Conservation (phyloP, 2,113 vertebrate genomes). For the Salvelinus fontinalis region DNA sequence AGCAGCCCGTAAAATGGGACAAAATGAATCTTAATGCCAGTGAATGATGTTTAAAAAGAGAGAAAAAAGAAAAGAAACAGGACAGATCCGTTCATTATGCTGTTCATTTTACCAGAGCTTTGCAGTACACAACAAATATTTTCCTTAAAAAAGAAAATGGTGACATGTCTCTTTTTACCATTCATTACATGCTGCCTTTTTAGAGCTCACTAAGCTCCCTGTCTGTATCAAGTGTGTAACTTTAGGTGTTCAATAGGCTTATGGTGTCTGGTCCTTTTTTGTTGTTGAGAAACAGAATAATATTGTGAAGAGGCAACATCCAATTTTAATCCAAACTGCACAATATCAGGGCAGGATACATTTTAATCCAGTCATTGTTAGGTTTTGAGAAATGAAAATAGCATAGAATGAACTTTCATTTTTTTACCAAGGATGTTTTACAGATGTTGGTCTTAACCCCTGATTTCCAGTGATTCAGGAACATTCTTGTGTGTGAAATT, state of each 20-base stretch:
- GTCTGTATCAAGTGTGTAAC: slow-evolving; percentile 47
- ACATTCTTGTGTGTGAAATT: background rate
- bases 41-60: slow-evolving; percentile 69
- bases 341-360: slow-evolving; percentile 12
- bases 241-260: slow-evolving; percentile 44
- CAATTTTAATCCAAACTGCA: slow-evolving; percentile 26
- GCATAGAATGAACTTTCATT: slow-evolving; percentile 9
- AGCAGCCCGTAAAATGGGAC: slow-evolving; percentile 45
- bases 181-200: slow-evolving; percentile 34
- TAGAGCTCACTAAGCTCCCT: slow-evolving; percentile 31
- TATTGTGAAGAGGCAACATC: slow-evolving; percentile 41
- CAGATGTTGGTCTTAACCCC: slow-evolving; percentile 13
- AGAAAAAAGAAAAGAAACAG: background rate
- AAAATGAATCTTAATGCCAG: slow-evolving; percentile 39
- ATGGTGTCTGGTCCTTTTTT: slow-evolving; percentile 33
- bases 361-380: slow-evolving; percentile 10
- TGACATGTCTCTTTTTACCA: slow-evolving; percentile 19
- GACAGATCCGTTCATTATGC: slow-evolving; percentile 52
- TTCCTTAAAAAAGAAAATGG: slow-evolving; percentile 21
- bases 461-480: slow-evolving; percentile 19
- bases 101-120: slow-evolving; percentile 56
- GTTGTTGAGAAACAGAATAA: slow-evolving; percentile 29
- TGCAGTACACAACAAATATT: slow-evolving; percentile 47
- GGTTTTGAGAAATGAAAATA: slow-evolving; percentile 5
- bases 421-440: slow-evolving; percentile 1